Evolutionary conservation across 1,140 invertebrate species (phyloP).

Genomic region (Scaptodrosophila lebanonensis): DNA sequence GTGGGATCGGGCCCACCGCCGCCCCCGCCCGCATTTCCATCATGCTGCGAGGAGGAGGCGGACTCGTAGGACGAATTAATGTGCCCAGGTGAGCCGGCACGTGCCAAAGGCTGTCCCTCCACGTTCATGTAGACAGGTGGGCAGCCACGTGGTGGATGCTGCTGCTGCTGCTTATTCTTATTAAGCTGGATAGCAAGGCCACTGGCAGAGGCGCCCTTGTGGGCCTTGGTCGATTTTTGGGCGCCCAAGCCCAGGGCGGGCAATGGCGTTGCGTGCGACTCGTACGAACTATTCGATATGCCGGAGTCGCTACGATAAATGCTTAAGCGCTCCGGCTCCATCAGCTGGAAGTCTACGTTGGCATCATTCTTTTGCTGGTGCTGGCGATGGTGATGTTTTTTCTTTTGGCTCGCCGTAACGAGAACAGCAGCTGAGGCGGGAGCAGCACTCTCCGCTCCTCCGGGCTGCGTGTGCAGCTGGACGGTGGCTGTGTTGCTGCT

Average conservation of each 20-base stretch:
- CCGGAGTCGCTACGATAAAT: conserved; percentile 77
- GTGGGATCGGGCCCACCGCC: conserved; percentile 36
- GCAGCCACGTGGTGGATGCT: conserved; percentile 7
- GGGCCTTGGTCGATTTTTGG: conserved; percentile 23
- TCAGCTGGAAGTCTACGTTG: conserved; percentile 47
- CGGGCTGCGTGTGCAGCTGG: conserved; percentile 51
- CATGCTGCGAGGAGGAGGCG: conserved; percentile 35
- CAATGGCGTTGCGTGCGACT: conserved; percentile 55
- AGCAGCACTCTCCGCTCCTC: conserved; percentile 1
- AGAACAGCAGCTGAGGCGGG: conserved; percentile 30
- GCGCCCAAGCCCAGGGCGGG: conserved; percentile 14
- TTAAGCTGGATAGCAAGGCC: background rate
- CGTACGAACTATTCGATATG: conserved; percentile 75
- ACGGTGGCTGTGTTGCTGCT: conserved; percentile 42
- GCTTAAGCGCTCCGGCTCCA: conserved; percentile 67
- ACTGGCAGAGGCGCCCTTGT: conserved; percentile 9
- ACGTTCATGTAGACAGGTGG: conserved; percentile 56
- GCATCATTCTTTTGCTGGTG: conserved; percentile 67
- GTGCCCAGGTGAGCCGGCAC: conserved; percentile 28
- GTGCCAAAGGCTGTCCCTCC: conserved; percentile 42
- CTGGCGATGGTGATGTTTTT: conserved; percentile 70
- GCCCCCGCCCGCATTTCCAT: conserved; percentile 4
- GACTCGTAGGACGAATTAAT: conserved; percentile 61
- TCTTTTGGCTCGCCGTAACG: conserved; percentile 43
- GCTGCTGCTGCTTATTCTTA: conserved; percentile 8